Base-by-base conservation (phyloP, 2,888 invertebrate species). In the Lottia gigantea region DNA sequence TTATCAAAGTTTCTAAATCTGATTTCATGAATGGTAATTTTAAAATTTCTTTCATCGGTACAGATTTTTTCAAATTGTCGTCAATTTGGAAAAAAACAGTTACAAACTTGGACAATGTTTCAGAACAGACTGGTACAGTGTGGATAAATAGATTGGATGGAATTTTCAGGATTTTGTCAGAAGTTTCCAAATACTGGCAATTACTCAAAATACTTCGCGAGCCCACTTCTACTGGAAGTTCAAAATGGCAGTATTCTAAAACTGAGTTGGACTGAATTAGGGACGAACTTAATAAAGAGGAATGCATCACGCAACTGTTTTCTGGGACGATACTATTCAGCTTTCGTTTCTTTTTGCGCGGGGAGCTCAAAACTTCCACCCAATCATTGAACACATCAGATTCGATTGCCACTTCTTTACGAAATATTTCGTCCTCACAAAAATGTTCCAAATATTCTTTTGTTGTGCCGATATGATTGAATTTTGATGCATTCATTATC, bases 401-500 rank as follows among this genome's bases (percentile, higher is more conserved):
- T 19, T 74, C 71, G 23, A 88, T 77, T 16, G 79, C 75, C 70
- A 88, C 69, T 64, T 86, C 81, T 19, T 67, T 61, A 46, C 80
- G 79, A 67, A 86, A 80, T 12, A 64, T 64, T 15, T 65, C 55
- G 71, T 87, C 83, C 19, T 80, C 78, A 67, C 86, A 86, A 64
- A 86, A 83, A 69, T 87, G 78, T 25, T 85, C 71, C 7, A 87
- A 75, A 66, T 86, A 84, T 71, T 88, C 88, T n/a, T 78, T 77
- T 74, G 88, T 87, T 2, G 90, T 90, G 11, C 90, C 90, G 46
- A 90, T 83, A 75, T 90, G 90, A 69, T 89, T 87, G 76, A 90
- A 90, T 72, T 82, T 83, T 0, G 90, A 90, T 7, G 82, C 75
- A 68, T 87, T 85, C 71, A 90, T 81, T 2, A 86, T 78, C 6